phyloP scores from a whole-genome alignment of 2,888 invertebrate species.

The Villa cingulata region DNA sequence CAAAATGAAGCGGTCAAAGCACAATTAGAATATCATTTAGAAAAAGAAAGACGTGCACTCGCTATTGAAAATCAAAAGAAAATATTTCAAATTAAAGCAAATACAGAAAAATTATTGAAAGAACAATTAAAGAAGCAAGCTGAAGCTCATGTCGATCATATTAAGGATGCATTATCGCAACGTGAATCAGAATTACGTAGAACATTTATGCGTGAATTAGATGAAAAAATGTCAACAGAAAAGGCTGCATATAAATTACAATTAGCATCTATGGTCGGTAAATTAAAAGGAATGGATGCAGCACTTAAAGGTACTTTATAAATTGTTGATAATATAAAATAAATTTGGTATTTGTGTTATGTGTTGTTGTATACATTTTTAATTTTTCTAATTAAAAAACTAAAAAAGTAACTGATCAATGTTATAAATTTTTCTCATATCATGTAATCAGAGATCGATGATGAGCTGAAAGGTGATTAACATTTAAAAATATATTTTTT shows the following conservation, averaged over 20 bases:
- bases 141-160: constrained; percentile 72
- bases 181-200: constrained; percentile 41
- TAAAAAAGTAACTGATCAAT: too few relatives aligned
- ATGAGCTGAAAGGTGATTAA: constrained; percentile 29
- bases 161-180: constrained; percentile 52
- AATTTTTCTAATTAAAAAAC: too few relatives aligned
- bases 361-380: too few relatives aligned
- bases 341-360: background rate
- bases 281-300: constrained; percentile 61
- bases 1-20: constrained; percentile 37
- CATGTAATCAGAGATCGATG: constrained; percentile 30
- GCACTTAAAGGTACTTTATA: constrained; percentile 50
- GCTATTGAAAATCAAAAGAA: constrained; percentile 56
- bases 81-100: constrained; percentile 47
- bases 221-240: constrained; percentile 55
- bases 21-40: constrained; percentile 54
- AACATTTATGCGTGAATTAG: constrained; percentile 42
- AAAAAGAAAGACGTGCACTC: constrained; percentile 50
- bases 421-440: background rate
- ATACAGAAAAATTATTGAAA: constrained; percentile 58
- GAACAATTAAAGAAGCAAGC: constrained; percentile 70
- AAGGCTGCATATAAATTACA: constrained; percentile 53
- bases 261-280: constrained; percentile 57
- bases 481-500: background rate
- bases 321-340: too few relatives aligned